phyloP scores from a whole-genome alignment of 1,140 invertebrate species.

The Riptortus pedestris region DNA sequence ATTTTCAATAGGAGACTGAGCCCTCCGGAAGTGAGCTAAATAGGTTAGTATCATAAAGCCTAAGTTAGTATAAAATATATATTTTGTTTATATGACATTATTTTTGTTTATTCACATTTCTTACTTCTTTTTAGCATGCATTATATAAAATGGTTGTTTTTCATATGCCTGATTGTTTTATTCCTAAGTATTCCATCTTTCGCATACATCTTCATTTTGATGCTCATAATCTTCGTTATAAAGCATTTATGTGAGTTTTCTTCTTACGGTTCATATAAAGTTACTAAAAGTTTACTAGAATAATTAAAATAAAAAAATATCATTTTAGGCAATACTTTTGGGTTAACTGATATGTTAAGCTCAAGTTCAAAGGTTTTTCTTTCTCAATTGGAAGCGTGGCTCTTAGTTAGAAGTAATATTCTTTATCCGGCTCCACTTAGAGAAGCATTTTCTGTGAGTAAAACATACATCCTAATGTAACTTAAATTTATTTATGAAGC shows the following conservation, averaged over 20 bases:
- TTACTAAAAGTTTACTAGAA: not conserved
- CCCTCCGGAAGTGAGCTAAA: not conserved
- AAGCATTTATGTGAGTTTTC: conserved; percentile 26
- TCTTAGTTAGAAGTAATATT: conserved; percentile 35
- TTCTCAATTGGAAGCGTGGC: conserved; percentile 30
- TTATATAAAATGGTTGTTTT: conserved; percentile 26
- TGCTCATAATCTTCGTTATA: conserved; percentile 24
- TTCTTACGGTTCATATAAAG: not conserved
- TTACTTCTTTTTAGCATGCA: conserved; percentile 20
- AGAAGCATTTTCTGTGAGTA: conserved; percentile 40
- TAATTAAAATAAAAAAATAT: not conserved
- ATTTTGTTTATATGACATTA: not conserved
- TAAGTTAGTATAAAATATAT: not conserved
- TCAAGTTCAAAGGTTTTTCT: conserved; percentile 28
- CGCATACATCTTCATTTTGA: conserved; percentile 24
- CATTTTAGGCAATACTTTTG: conserved; percentile 34
- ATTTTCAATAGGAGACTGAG: not conserved
- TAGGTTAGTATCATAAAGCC: not conserved
- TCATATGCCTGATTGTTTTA: conserved; percentile 20
- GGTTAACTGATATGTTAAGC: conserved; percentile 33
- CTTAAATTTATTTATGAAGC: not conserved
- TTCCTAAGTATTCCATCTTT: conserved; percentile 24
- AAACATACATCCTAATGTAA: conserved; percentile 24
- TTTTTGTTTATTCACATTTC: not conserved
- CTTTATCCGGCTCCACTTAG: conserved; percentile 43